Percentiles rank a stretch among this genome's conserved stretches.
Evolutionary conservation across 2,113 vertebrate genomes (phyloP).

Genomic region (Ramphastos sulfuratus): DNA sequence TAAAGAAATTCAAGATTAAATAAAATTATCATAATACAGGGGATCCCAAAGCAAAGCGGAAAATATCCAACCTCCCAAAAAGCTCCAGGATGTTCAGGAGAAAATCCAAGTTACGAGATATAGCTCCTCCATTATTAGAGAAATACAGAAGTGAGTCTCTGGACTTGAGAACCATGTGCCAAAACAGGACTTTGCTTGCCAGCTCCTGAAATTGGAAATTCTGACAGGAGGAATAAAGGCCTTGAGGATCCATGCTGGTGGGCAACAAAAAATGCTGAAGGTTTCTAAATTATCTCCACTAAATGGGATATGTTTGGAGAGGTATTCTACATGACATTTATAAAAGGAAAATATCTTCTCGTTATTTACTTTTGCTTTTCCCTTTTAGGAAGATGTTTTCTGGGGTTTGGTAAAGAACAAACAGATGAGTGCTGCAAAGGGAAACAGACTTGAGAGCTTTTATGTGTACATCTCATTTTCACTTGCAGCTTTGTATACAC

Average conservation of each 20-base stretch:
- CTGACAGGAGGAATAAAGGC: neutral
- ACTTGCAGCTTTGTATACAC: constrained; percentile 64
- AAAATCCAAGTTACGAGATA: constrained; percentile 30
- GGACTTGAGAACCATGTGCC: neutral
- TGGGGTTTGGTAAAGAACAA: constrained; percentile 71
- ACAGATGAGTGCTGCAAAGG: constrained; percentile 65
- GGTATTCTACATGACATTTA: constrained; percentile 73
- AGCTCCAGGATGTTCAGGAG: neutral
- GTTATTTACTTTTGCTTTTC: constrained; percentile 71
- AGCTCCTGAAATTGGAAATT: neutral
- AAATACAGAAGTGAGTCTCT: constrained; percentile 36
- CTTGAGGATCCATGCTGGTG: neutral
- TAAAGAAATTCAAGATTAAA: constrained; percentile 57
- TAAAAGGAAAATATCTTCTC: constrained; percentile 67
- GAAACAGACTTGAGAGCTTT: constrained; percentile 52
- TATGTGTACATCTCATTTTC: constrained; percentile 48
- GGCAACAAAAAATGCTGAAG: neutral
- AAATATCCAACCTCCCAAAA: constrained; percentile 34
- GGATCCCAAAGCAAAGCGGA: constrained; percentile 46
- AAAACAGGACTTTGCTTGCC: neutral
- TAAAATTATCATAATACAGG: constrained; percentile 48
- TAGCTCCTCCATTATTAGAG: neutral
- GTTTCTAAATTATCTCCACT: constrained; percentile 53
- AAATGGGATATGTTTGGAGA: constrained; percentile 65
- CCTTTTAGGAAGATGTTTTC: constrained; percentile 63